phyloP scores from a whole-genome alignment of 2,888 invertebrate species.

The Hypselothyrea guttata region DNA sequence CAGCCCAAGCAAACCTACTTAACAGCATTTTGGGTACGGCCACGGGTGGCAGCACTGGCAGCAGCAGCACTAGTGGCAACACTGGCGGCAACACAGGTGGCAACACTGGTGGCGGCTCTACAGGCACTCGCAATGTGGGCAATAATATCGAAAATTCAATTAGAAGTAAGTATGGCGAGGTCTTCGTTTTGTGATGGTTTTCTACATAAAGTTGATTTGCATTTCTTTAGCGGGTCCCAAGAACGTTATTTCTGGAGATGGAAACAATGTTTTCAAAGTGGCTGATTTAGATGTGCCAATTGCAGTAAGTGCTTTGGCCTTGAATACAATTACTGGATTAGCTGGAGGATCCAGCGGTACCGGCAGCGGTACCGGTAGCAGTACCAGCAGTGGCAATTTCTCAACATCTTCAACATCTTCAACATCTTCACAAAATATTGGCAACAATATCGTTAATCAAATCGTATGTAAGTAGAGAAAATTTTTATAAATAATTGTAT shows the following conservation, averaged over 20 bases:
- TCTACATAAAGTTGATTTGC: no score
- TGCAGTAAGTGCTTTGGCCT: background rate
- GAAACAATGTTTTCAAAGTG: background rate
- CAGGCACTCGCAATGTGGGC: background rate
- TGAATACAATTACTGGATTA: background rate
- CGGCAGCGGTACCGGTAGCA: background rate
- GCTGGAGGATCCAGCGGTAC: background rate
- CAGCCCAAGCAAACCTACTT: background rate
- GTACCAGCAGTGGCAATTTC: background rate
- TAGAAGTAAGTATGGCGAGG: constrained; percentile 23
- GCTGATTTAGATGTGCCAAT: constrained; percentile 6
- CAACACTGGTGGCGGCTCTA: constrained; percentile 10
- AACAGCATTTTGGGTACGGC: constrained; percentile 11
- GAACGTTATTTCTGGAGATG: background rate
- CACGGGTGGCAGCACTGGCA: constrained; percentile 5
- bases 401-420: no score
- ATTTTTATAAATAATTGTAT: no score
- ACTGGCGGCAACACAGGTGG: constrained; percentile 5
- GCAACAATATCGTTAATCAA: background rate
- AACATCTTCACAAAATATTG: no score
- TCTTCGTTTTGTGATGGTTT: no score
- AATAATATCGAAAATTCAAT: constrained; percentile 10
- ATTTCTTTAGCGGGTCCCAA: constrained; percentile 15
- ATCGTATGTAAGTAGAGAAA: background rate
- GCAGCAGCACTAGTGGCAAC: constrained; percentile 1